phyloP scores from a whole-genome alignment of 1,140 invertebrate species.

The Dendrolimus punctatus region DNA sequence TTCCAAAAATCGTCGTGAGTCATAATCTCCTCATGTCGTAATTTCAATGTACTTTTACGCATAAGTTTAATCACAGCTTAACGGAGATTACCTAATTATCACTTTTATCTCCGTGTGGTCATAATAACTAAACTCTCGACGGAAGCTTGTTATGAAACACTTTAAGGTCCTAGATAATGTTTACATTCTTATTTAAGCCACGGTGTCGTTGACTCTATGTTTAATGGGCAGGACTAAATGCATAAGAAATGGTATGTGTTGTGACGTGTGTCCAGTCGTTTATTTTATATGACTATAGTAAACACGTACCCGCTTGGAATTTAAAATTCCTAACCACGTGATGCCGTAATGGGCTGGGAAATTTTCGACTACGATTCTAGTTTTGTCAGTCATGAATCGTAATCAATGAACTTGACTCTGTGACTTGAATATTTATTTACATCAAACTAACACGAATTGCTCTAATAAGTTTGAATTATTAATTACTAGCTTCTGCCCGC shows the following conservation, averaged over 20 bases:
- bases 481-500: no score
- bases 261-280: conserved; percentile 5
- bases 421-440: background rate
- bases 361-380: background rate
- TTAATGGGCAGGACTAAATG: conserved; percentile 8
- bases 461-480: no score
- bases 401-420: conserved; percentile 2
- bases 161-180: conserved; percentile 9
- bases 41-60: conserved; percentile 6
- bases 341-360: background rate
- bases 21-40: conserved; percentile 16
- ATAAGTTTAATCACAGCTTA: conserved; percentile 8
- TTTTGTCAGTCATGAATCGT: background rate
- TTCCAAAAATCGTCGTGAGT: background rate
- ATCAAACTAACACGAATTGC: no score
- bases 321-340: conserved; percentile 3
- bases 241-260: conserved; percentile 14
- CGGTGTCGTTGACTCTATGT: conserved; percentile 28
- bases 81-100: conserved; percentile 19
- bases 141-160: conserved; percentile 15
- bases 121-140: conserved; percentile 10
- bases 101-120: conserved; percentile 13
- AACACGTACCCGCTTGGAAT: conserved; percentile 2
- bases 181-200: conserved; percentile 15
- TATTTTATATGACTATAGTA: conserved; percentile 2